Base-by-base conservation (phyloP, 2,113 vertebrate species). In the Elanus axillaris region DNA sequence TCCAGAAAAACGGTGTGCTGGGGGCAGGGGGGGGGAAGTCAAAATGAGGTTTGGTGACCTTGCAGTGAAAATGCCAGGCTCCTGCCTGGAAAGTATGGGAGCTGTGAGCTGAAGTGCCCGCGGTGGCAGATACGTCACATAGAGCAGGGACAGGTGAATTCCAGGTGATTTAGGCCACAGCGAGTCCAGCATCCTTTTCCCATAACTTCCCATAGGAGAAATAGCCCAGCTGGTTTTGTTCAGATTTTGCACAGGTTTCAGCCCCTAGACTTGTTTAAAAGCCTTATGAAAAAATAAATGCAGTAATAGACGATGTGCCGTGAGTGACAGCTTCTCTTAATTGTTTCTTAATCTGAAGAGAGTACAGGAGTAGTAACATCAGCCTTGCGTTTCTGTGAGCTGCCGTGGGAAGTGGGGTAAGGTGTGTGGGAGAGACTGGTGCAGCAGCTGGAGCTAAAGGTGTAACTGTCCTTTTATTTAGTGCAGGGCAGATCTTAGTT, bases 81-180 rank as follows among this genome's bases (percentile, higher is more conserved):
- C 16, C 25, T n/a, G 14, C 20, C 42, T 64, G 73, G 16, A 31
- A 63, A 38, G 26, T 31, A 3, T 8, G 29, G 20, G 10, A 29
- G 3, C 8, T 16, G 13, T 22, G 43, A 58, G 13, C 29, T 38
- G 36, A 59, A 22, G 78, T 27, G 21, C 26, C 21, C 7, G 1
- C 11, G 5, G 0, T 13, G 66, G 16, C 15, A 58, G 69, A 1
- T n/a, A 4, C 3, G 5, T 66, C 32, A 3, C 13, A 9, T 0
- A 3, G 16, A 23, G 16, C 15, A 17, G n/a, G 62, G 63, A 40
- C 0, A 12, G 40, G 20, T 45, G 48, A 48, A 36, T 50, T 38
- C 31, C 32, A 31, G 64, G 3, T 52, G 27, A 22, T 21, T 69
- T 15, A 29, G 38, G 43, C 11, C 21, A 20, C 7, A 14, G 25